Evolutionary conservation across 2,888 invertebrate species (phyloP).

Genomic region (Homarus gammarus): DNA sequence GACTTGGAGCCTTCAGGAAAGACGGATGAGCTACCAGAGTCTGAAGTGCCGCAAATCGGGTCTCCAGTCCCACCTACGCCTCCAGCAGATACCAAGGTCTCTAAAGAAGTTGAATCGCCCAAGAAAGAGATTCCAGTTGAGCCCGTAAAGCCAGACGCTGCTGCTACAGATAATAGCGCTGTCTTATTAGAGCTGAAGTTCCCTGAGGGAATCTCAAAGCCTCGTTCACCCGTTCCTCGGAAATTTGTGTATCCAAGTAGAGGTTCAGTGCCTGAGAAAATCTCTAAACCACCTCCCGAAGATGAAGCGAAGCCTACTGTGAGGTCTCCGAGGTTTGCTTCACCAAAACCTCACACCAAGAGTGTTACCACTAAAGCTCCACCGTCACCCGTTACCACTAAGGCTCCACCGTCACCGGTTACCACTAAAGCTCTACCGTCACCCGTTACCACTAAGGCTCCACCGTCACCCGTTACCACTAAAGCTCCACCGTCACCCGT

Average conservation of each 20-base stretch:
- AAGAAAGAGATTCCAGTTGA: not conserved
- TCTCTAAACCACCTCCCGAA: not conserved
- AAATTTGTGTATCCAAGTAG: not conserved
- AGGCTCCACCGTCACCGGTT: too few species aligned
- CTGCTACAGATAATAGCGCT: not conserved
- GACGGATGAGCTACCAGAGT: not conserved
- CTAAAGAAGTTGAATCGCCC: not conserved
- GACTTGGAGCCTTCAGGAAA: not conserved
- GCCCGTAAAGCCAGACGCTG: not conserved
- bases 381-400: too few species aligned
- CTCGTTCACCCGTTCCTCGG: not conserved
- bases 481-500: too few species aligned
- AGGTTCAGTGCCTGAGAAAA: not conserved
- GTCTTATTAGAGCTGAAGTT: conserved; percentile 7
- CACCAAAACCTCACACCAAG: not conserved
- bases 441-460: too few species aligned
- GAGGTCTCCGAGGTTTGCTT: not conserved
- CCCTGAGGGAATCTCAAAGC: conserved; percentile 21
- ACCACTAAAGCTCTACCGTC: too few species aligned
- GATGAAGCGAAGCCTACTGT: not conserved
- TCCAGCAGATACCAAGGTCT: not conserved
- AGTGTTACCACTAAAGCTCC: not conserved
- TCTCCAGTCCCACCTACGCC: not conserved
- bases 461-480: too few species aligned
- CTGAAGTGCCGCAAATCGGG: not conserved